Conservation (phyloP, 2,888 invertebrate species). For the Dynastes maya region DNA sequence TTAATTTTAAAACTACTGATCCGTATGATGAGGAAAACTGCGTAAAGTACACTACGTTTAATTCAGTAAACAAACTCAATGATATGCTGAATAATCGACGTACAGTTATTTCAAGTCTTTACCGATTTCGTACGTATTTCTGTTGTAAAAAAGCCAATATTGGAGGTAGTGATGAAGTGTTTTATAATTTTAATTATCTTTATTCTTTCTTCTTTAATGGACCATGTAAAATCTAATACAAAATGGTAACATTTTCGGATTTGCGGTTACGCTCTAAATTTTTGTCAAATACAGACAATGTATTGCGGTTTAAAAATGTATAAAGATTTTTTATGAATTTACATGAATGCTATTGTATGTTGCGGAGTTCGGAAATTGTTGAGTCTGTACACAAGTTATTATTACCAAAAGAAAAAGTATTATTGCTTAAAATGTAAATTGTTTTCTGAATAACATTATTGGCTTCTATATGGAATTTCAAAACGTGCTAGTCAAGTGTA, state of each 20-base stretch:
- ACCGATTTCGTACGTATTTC: conserved; percentile 3
- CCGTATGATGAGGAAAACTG: conserved; percentile 48
- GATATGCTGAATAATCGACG: conserved; percentile 38
- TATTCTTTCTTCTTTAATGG: not conserved
- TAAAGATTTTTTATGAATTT: too few relatives aligned
- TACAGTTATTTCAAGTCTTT: conserved; percentile 7
- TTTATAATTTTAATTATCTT: conserved; percentile 11
- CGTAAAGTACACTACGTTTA: conserved; percentile 33
- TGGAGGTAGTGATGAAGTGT: not conserved
- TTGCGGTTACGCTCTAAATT: too few relatives aligned
- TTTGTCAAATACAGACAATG: too few relatives aligned
- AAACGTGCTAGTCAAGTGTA: too few relatives aligned
- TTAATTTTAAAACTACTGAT: conserved; percentile 55
- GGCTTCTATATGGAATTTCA: too few relatives aligned
- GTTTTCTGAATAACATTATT: too few relatives aligned
- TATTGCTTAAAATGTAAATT: too few relatives aligned
- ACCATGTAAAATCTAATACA: not conserved
- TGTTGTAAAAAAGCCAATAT: not conserved
- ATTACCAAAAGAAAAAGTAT: too few relatives aligned
- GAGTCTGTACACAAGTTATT: too few relatives aligned
- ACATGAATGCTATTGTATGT: too few relatives aligned
- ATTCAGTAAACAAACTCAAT: conserved; percentile 41
- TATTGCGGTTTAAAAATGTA: too few relatives aligned
- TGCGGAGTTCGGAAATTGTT: too few relatives aligned
- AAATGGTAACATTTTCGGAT: not conserved